phyloP scores from a whole-genome alignment of 2,888 invertebrate genomes.

The Mongoloraphidia duomilia region DNA sequence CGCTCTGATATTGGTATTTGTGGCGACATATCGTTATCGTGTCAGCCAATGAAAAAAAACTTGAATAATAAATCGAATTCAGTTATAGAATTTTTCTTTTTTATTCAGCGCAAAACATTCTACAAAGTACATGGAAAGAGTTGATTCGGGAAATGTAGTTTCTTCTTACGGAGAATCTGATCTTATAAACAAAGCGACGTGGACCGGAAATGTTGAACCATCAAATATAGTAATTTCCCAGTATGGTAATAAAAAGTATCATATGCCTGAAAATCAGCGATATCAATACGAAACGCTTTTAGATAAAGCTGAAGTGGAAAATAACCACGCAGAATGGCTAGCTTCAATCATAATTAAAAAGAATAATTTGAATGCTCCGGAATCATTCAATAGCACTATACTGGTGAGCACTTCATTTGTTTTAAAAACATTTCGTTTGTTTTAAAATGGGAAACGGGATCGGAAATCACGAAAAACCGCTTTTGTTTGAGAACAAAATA shows the following conservation, averaged over 20 bases:
- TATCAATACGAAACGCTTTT: slow-evolving; percentile 39
- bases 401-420: neutral
- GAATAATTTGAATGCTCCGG: slow-evolving; percentile 22
- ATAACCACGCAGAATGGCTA: slow-evolving; percentile 27
- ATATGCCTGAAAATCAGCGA: slow-evolving; percentile 6
- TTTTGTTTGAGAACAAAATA: too few species aligned
- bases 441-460: slow-evolving; percentile 32
- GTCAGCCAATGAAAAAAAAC: too few species aligned
- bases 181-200: slow-evolving; percentile 27
- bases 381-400: neutral
- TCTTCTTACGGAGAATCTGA: slow-evolving; percentile 19
- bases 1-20: too few species aligned
- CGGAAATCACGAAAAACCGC: too few species aligned
- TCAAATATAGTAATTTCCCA: neutral
- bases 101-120: slow-evolving; percentile 23
- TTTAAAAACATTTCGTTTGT: slow-evolving; percentile 1
- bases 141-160: slow-evolving; percentile 46
- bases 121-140: slow-evolving; percentile 25
- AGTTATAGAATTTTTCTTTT: neutral
- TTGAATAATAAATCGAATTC: too few species aligned
- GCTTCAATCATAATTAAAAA: slow-evolving; percentile 22
- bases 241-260: slow-evolving; percentile 1
- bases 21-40: too few species aligned
- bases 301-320: slow-evolving; percentile 29
- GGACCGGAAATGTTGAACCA: slow-evolving; percentile 17